Percentiles rank a stretch among this genome's conserved stretches.
These are phyloP conservation scores for Myotis findleyi DNA, from an alignment of 2,797 vertebrate species.

Conservation along the genomic window DNA sequence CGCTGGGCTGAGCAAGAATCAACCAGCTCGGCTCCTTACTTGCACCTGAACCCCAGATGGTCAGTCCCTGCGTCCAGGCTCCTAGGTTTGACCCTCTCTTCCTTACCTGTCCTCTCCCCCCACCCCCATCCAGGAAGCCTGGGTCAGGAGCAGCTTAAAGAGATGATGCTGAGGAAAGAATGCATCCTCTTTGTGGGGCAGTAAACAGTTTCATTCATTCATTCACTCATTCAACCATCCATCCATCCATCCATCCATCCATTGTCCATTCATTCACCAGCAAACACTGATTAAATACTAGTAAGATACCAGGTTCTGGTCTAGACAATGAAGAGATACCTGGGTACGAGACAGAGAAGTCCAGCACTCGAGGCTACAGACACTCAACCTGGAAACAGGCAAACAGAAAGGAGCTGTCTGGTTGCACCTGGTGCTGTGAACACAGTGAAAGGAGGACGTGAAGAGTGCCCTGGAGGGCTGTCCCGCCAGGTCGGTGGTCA, in stretches of 20 bases:
- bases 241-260: background rate
- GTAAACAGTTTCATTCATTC: accelerated
- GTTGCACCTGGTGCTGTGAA: accelerated
- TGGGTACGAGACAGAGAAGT: background rate
- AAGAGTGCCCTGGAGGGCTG: background rate
- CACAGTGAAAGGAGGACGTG: accelerated
- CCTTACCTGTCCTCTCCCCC: background rate
- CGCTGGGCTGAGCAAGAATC: accelerated
- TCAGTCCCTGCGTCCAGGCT: background rate
- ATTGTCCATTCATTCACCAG: background rate
- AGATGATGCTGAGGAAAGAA: background rate
- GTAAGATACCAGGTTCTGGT: too few relatives aligned
- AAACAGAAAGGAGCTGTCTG: background rate
- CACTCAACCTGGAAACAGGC: background rate
- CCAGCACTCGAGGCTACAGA: background rate
- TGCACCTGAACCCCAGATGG: too few relatives aligned
- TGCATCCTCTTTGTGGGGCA: accelerated
- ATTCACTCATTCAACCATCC: background rate
- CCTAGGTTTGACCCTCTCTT: background rate
- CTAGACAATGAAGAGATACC: background rate
- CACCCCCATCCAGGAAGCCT: background rate
- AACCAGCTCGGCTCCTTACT: accelerated
- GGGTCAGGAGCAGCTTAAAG: background rate
- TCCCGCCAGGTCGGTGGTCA: background rate
- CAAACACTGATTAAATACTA: background rate